Conservation (phyloP, 1,140 invertebrate genomes). For the Drosophila hydei region DNA sequence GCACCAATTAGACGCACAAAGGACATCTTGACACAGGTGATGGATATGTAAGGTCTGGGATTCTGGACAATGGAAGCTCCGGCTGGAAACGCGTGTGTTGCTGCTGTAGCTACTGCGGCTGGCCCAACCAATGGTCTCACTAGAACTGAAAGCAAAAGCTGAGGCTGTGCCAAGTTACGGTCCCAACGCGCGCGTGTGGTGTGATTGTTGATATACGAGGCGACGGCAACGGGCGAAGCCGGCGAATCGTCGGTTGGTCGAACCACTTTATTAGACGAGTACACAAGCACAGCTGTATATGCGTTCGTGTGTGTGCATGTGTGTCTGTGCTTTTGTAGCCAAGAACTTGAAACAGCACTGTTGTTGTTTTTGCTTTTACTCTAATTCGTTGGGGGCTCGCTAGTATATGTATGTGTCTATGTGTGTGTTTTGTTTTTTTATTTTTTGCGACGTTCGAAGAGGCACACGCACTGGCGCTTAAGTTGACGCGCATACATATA, state of each 20-base stretch:
- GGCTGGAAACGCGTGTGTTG: slow-evolving; percentile 25
- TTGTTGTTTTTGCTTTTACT: slow-evolving; percentile 32
- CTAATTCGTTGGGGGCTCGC: slow-evolving; percentile 41
- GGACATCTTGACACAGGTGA: slow-evolving; percentile 61
- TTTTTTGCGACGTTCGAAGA: slow-evolving; percentile 39
- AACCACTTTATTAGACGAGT: slow-evolving; percentile 9
- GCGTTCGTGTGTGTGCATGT: not conserved
- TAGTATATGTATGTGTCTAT: slow-evolving; percentile 18
- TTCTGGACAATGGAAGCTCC: slow-evolving; percentile 23
- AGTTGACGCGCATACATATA: not conserved
- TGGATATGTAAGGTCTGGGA: slow-evolving; percentile 25
- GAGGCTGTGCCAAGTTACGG: slow-evolving; percentile 56
- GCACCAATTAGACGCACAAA: slow-evolving; percentile 74
- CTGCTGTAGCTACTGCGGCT: slow-evolving; percentile 33
- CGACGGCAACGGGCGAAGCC: not conserved
- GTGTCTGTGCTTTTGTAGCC: slow-evolving; percentile 9
- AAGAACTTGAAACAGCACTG: slow-evolving; percentile 40
- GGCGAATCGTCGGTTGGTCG: slow-evolving; percentile 3
- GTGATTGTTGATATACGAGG: slow-evolving; percentile 78
- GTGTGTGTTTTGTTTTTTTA: slow-evolving; percentile 33
- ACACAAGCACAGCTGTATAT: not conserved
- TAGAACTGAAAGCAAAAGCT: slow-evolving; percentile 75
- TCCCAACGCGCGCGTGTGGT: slow-evolving; percentile 46
- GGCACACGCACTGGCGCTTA: not conserved
- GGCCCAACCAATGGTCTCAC: slow-evolving; percentile 71